A percentile compares a stretch with the other conserved stretches of the same genome.
These are phyloP conservation scores for Drosophila neotestacea DNA, from an alignment of 2,888 invertebrate species.

Conservation along the genomic window DNA sequence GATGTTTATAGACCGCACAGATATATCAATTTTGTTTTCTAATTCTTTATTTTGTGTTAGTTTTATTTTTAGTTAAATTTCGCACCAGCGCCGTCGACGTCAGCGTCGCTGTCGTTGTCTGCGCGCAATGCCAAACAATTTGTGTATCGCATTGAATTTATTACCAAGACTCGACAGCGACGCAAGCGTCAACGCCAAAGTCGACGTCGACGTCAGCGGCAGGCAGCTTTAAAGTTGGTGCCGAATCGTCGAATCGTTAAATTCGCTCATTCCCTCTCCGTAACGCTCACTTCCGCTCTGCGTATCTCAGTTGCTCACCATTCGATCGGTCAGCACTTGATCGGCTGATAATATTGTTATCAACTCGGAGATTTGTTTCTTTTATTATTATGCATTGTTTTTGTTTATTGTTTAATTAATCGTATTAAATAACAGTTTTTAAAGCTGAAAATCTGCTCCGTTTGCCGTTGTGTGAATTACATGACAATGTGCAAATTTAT, in stretches of 20 bases:
- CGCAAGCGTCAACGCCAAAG: constrained; percentile 10
- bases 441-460: constrained; percentile 3
- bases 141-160: constrained; percentile 72
- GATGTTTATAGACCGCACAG: constrained; percentile 66
- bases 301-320: constrained; percentile 6
- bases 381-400: constrained; percentile 8
- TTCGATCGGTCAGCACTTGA: constrained; percentile 38
- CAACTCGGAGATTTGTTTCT: constrained; percentile 6
- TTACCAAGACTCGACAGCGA: constrained; percentile 38
- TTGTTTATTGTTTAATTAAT: constrained; percentile 12
- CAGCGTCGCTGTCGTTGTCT: constrained; percentile 54
- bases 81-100: constrained; percentile 61
- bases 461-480: constrained; percentile 60
- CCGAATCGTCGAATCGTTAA: constrained; percentile 23
- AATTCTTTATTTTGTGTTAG: constrained; percentile 4
- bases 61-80: constrained; percentile 24
- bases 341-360: constrained; percentile 47
- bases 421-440: constrained; percentile 15
- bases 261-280: constrained; percentile 47
- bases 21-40: constrained; percentile 3
- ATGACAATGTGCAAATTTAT: constrained; percentile 33
- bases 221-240: constrained; percentile 18
- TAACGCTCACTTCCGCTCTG: constrained; percentile 53
- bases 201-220: constrained; percentile 6
- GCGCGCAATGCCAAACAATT: constrained; percentile 73